Evolutionary conservation across 1,140 invertebrate species (phyloP), one percentile per base, ranked within the genome.

Genomic region (Drosophila erecta): DNA sequence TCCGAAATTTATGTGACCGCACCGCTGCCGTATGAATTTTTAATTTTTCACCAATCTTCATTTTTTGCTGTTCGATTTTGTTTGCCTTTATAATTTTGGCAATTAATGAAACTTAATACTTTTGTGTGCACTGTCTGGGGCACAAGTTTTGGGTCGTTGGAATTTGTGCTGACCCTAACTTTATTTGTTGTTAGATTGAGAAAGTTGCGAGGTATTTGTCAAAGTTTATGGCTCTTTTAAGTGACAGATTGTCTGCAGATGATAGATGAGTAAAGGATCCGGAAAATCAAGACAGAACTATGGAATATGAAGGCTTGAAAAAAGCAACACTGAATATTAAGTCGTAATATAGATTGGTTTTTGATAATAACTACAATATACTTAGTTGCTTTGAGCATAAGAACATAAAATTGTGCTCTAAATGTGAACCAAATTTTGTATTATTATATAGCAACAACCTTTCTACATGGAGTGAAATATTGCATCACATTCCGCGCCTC

Each of bases 101-200:
- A 90, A 90, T 90, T 90, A 90, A 85, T 90, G 85, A 90, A 90
- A 90, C 64, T 86, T 90, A 90, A 90, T 90, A 90, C 86, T 90
- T 90, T 90, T 75, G 47, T 30, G 83, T 41, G 70, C 83, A 78
- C 74, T 78, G 62, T 57, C 72, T 74, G 60, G 47, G 27, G 37
- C 41, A 57, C 27, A 27, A 15, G 37, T 40, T 54, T 40, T 55
- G 53, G 38, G n/a, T 41, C 35, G 22, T 8, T 38, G 40, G 54
- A 55, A 35, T 56, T 46, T 37, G 12, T 47, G 22, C 30, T 43
- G 17, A 30, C 22, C 37, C 15, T 55, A 38, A 69, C 43, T 70
- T 55, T 35, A 44, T 22, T 56, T 47, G 55, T 70, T 70, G 50
- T 47, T 55, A 70, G 44, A 56, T 70, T 49, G 50, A 17, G 65